Evolutionary conservation across 2,888 invertebrate species (phyloP).

Genomic region (Dicycla oo): DNA sequence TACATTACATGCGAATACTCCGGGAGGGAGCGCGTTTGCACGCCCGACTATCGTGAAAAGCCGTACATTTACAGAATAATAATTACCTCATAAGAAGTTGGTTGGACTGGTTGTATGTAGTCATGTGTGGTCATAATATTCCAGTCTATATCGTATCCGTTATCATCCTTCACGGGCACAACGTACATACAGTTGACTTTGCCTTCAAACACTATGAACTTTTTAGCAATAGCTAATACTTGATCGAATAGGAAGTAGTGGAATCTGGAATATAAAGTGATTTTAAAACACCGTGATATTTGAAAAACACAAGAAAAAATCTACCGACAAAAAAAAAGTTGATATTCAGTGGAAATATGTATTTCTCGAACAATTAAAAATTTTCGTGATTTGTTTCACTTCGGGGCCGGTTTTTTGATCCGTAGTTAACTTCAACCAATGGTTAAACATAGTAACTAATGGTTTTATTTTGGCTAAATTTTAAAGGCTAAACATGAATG

Average conservation of each 20-base stretch:
- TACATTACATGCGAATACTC: no score
- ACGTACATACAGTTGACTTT: constrained; percentile 89
- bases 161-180: constrained; percentile 83
- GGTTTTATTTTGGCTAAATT: no score
- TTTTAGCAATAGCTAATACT: constrained; percentile 91
- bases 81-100: constrained; percentile 85
- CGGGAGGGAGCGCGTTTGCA: no score
- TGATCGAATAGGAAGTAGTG: constrained; percentile 94
- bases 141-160: constrained; percentile 91
- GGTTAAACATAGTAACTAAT: no score
- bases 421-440: no score
- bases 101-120: constrained; percentile 79
- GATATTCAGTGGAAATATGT: not conserved
- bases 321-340: not conserved
- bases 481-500: no score
- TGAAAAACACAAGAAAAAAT: not conserved
- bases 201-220: constrained; percentile 91
- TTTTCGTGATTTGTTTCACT: not conserved
- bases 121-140: constrained; percentile 86
- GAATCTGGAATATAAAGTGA: constrained; percentile 85
- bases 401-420: no score
- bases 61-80: not conserved
- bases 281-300: not conserved
- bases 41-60: not conserved
- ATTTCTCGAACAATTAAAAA: not conserved